Evolutionary conservation across 2,797 vertebrate species (phyloP), one percentile per base, ranked within the genome.

Genomic region (Lacerta viridis): DNA sequence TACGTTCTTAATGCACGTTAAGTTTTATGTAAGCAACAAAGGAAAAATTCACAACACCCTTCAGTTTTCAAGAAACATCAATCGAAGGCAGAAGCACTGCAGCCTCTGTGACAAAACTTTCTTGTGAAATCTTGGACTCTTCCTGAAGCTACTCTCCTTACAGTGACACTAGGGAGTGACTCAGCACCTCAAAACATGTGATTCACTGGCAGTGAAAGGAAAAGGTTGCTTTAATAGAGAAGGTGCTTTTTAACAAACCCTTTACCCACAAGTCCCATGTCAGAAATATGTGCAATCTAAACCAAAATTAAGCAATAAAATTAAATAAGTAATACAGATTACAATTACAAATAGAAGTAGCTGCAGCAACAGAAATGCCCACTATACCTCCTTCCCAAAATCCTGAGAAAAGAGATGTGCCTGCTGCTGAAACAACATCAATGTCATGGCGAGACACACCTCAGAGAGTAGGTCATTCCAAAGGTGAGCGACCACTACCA

Each of bases 51-150:
- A 64, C n/a, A 25, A 29, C 2, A 11, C 29, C 66, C 76, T 79
- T 84, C 80, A 87, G 83, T 69, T 86, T 80, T 88, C 46, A 86
- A 91, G 85, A 55, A 84, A 90, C 87, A 71, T 69, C 76, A 80
- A 61, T 90, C 87, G 29, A 91, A 87, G 17, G 43, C 5, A 68
- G 75, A 76, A 84, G 81, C 33, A 66, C 59, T 25, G 88, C 88
- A 29, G 87, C 64, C 77, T 90, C 79, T 41, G 36, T 0, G 0
- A 93, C 69, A 90, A 23, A 29, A 39, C 82, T 55, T 55, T 23
- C 75, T 82, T 88, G 89, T 3, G 74, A 83, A 92, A 86, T 11
- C 61, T 61, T 72, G 66, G 78, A 61, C 85, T 90, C 66, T 82
- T 41, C 39, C 50, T 50, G 50, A 50, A 50, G 50, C 50, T 50